Percentiles rank a stretch among this genome's conserved stretches.
phyloP scores from a whole-genome alignment of 2,797 vertebrate genomes.

The Threskiornis aethiopicus region DNA sequence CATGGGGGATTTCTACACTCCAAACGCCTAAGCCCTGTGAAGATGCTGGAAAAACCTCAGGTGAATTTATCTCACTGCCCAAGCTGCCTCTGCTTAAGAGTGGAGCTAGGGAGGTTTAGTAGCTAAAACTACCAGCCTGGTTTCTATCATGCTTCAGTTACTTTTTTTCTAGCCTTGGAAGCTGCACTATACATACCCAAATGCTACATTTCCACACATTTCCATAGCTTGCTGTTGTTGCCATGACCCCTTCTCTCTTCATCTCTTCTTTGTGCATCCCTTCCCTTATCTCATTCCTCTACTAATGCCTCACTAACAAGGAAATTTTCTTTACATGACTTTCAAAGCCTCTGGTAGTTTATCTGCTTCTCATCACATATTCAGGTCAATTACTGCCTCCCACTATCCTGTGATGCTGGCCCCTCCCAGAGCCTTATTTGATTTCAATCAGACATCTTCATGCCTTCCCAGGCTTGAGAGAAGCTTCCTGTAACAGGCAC shows the following conservation, averaged over 20 bases:
- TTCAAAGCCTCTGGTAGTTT: neutral
- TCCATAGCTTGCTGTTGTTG: neutral
- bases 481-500: neutral
- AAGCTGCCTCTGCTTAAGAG: neutral
- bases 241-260: neutral
- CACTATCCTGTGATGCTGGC: neutral
- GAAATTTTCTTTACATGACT: neutral
- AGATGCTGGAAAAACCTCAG: neutral
- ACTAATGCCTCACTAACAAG: neutral
- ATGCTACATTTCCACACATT: neutral
- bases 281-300: neutral
- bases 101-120: neutral
- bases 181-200: neutral
- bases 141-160: neutral
- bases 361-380: neutral
- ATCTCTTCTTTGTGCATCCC: neutral
- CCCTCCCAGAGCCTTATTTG: neutral
- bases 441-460: slow-evolving; percentile 5
- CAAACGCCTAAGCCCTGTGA: neutral
- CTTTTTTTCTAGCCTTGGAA: neutral
- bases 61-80: neutral
- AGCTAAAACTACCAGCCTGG: neutral
- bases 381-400: slow-evolving; percentile 23
- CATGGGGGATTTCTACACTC: neutral
- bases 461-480: neutral